Conservation (phyloP, 2,888 invertebrate genomes). For the Acheta domesticus region DNA sequence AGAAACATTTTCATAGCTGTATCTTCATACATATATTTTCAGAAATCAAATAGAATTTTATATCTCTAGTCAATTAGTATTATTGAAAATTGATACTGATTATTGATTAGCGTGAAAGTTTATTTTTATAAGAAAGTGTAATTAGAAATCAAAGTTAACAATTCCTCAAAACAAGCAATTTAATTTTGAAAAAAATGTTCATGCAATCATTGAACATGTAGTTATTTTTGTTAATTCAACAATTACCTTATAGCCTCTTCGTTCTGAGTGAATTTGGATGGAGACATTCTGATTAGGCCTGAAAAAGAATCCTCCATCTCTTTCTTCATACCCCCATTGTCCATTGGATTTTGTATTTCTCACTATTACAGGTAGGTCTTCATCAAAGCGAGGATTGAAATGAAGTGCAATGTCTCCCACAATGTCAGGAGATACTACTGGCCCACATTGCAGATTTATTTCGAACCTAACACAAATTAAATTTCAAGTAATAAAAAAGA, state of each 20-base stretch:
- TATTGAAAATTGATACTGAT: no score
- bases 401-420: neutral
- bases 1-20: no score
- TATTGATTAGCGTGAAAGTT: no score
- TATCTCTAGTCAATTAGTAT: no score
- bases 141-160: no score
- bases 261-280: neutral
- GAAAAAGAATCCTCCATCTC: neutral
- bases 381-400: slow-evolving; percentile 4
- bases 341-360: neutral
- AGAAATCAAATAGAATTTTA: no score
- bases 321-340: neutral
- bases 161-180: no score
- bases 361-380: neutral
- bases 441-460: neutral
- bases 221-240: neutral
- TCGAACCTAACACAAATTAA: neutral
- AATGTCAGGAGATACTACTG: neutral
- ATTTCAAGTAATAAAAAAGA: neutral
- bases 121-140: no score
- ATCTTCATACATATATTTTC: no score
- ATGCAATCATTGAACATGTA: no score
- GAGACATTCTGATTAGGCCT: neutral
- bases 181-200: no score
- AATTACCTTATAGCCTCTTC: neutral